These are phyloP conservation scores for Camponotus pennsylvanicus DNA, from an alignment of 1,140 invertebrate genomes.

Conservation along the genomic window DNA sequence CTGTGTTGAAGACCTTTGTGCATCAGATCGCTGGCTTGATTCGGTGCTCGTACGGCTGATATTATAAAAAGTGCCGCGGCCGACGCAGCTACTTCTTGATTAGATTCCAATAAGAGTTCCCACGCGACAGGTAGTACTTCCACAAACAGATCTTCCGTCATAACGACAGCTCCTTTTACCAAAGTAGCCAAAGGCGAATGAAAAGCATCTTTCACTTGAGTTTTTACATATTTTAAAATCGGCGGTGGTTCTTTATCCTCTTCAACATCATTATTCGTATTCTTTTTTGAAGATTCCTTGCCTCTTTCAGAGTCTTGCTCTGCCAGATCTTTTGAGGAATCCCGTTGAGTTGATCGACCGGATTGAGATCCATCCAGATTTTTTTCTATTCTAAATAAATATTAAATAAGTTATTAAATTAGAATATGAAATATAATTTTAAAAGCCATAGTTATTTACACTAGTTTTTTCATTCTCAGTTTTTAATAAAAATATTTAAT, in stretches of 20 bases:
- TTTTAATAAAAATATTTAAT: constrained; percentile 47
- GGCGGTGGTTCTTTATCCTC: constrained; percentile 88
- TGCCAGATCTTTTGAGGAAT: constrained; percentile 84
- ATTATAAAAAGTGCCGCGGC: constrained; percentile 97
- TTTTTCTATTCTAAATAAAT: constrained; percentile 85
- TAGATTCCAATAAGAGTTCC: constrained; percentile 95
- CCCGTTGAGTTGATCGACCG: constrained; percentile 81
- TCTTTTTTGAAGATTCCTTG: constrained; percentile 84
- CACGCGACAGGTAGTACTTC: constrained; percentile 96
- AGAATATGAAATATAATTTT: constrained; percentile 33
- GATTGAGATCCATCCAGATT: constrained; percentile 86
- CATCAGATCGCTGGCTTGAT: constrained; percentile 95
- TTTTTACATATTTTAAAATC: constrained; percentile 95
- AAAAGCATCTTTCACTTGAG: constrained; percentile 94
- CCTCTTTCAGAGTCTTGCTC: constrained; percentile 83
- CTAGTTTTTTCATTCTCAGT: background rate
- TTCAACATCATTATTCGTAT: constrained; percentile 85
- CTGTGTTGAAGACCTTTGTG: constrained; percentile 93
- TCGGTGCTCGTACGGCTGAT: constrained; percentile 95
- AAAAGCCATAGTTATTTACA: constrained; percentile 3
- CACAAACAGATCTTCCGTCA: constrained; percentile 95
- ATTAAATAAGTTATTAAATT: constrained; percentile 9
- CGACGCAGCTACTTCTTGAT: constrained; percentile 92
- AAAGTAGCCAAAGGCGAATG: constrained; percentile 96
- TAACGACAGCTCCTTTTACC: constrained; percentile 96